Conservation (phyloP, 2,888 invertebrate genomes). For the Leptinotarsa haldemani region DNA sequence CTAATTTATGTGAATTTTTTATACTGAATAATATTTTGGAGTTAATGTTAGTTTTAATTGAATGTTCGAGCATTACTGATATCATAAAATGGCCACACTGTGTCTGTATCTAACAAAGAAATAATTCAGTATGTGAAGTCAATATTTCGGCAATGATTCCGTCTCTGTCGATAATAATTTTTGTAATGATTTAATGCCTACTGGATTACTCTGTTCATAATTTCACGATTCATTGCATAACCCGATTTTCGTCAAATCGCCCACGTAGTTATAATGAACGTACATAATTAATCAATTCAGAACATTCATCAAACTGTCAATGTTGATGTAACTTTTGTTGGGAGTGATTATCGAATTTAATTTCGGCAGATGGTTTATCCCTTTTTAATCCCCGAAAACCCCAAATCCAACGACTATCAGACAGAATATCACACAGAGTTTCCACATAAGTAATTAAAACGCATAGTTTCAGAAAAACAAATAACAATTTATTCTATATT, state of each 20-base stretch:
- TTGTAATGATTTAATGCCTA: background rate
- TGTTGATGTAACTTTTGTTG: background rate
- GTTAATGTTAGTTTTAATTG: no score
- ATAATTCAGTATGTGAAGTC: background rate
- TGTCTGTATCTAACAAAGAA: no score
- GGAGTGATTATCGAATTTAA: background rate
- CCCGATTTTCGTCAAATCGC: conserved; percentile 1
- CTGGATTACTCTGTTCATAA: background rate
- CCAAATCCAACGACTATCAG: no score
- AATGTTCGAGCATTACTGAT: no score
- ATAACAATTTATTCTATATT: no score
- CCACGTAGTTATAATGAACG: background rate
- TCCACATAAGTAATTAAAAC: no score
- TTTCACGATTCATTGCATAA: background rate
- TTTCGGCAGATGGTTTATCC: background rate
- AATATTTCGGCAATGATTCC: background rate
- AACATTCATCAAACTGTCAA: background rate
- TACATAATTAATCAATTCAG: background rate
- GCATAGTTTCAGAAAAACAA: no score
- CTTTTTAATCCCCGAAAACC: background rate
- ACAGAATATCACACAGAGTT: no score
- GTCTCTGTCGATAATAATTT: background rate
- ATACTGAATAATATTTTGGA: no score
- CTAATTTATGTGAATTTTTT: no score
- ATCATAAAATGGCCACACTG: no score